Evolutionary conservation across 92 coral and sea anemone genomes (phyloP).

Genomic region (Zoanthus sansibaricus): DNA sequence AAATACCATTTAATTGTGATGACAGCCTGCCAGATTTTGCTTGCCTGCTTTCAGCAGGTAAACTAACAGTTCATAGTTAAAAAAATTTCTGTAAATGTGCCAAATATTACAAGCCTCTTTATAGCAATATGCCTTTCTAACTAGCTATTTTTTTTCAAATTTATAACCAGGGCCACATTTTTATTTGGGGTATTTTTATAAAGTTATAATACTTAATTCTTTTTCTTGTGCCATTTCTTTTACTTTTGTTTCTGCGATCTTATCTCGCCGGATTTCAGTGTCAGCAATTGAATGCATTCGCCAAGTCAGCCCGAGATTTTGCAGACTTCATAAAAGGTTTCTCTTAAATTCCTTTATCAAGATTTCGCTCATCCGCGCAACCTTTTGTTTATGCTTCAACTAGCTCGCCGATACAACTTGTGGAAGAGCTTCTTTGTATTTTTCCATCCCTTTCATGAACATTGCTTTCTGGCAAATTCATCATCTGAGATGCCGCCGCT

Average conservation of each 20-base stretch:
- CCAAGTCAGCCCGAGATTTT: not conserved
- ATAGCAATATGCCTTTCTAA: no score
- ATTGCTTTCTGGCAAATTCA: not conserved
- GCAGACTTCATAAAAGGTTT: not conserved
- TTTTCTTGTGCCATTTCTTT: slow-evolving; percentile 32
- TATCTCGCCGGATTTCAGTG: slow-evolving; percentile 27
- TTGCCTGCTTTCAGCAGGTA: no score
- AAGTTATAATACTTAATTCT: slow-evolving; percentile 21
- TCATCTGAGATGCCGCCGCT: slow-evolving; percentile 1
- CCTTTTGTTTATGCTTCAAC: not conserved
- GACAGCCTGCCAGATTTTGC: no score
- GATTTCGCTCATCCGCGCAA: not conserved
- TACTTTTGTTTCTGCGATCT: slow-evolving; percentile 39
- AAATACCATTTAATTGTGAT: no score
- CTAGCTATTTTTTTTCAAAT: no score
- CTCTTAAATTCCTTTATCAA: not conserved
- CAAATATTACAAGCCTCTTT: no score
- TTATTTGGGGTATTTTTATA: not conserved
- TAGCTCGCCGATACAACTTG: not conserved
- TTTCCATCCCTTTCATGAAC: not conserved
- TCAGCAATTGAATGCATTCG: slow-evolving; percentile 35
- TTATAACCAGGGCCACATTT: no score
- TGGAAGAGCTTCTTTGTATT: not conserved
- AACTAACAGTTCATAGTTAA: no score
- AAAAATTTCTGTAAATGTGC: no score